These are phyloP conservation scores for Pterois miles DNA, from an alignment of 2,797 vertebrate genomes.

Conservation along the genomic window DNA sequence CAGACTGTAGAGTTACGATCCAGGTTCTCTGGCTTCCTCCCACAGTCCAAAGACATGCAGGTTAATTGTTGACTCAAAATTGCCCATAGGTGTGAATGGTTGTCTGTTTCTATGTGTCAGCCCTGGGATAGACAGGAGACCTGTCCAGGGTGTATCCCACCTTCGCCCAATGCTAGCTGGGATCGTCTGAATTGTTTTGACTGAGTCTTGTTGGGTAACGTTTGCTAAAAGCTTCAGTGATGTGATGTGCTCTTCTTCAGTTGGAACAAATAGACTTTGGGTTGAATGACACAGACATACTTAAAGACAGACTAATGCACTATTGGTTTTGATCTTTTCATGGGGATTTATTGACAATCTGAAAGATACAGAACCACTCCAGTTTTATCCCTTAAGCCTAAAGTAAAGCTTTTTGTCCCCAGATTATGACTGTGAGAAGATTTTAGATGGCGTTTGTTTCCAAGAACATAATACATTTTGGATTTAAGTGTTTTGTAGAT, in stretches of 20 bases:
- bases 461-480: background rate
- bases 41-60: no score
- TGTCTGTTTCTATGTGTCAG: no score
- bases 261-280: background rate
- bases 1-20: no score
- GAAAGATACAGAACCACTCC: slow-evolving; percentile 1
- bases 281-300: background rate
- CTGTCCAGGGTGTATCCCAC: no score
- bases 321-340: slow-evolving; percentile 5
- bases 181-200: no score
- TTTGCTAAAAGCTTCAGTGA: no score
- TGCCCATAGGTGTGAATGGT: no score
- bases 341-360: slow-evolving; percentile 22
- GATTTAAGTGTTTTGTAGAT: background rate
- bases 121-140: no score
- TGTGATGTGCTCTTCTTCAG: background rate
- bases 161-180: no score
- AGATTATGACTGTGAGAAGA: background rate
- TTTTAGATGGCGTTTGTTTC: background rate
- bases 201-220: no score
- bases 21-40: no score
- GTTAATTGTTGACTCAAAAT: no score
- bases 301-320: background rate
- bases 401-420: slow-evolving; percentile 6
- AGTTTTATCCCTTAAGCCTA: slow-evolving; percentile 26